These are phyloP conservation scores for Drosophila neotestacea DNA, from an alignment of 2,888 invertebrate species.

Conservation along the genomic window DNA sequence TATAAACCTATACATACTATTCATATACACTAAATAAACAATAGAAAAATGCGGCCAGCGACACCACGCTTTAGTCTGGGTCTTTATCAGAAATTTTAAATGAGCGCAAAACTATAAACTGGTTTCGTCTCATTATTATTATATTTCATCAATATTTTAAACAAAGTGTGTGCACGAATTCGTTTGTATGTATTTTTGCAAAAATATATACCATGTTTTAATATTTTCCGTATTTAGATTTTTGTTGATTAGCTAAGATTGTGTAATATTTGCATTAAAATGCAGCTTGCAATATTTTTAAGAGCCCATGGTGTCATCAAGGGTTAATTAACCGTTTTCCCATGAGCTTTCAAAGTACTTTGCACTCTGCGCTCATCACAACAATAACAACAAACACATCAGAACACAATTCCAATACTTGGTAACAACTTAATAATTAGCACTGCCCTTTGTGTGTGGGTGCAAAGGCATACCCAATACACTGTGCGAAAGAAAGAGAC, in stretches of 20 bases:
- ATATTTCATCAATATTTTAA: constrained; percentile 37
- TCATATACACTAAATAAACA: constrained; percentile 34
- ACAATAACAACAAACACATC: constrained; percentile 4
- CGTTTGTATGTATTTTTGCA: constrained; percentile 21
- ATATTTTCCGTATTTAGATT: constrained; percentile 2
- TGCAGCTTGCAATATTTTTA: constrained; percentile 20
- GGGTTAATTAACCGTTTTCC: constrained; percentile 51
- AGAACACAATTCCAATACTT: constrained; percentile 13
- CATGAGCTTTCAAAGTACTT: constrained; percentile 53
- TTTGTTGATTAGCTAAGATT: constrained; percentile 15
- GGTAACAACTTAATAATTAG: constrained; percentile 41
- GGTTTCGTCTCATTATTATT: constrained; percentile 51
- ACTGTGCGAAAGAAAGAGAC: constrained; percentile 10
- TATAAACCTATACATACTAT: constrained; percentile 5
- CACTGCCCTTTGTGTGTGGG: constrained; percentile 58
- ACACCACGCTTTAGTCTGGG: constrained; percentile 22
- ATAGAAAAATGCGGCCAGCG: constrained; percentile 48
- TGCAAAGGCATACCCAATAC: constrained; percentile 48
- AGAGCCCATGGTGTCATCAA: constrained; percentile 24
- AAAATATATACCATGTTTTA: constrained; percentile 21
- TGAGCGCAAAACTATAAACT: constrained; percentile 51
- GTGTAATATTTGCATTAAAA: constrained; percentile 38
- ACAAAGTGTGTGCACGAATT: constrained; percentile 2
- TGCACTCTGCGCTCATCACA: constrained; percentile 50
- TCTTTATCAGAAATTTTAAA: constrained; percentile 46